A percentile compares a stretch with the other conserved stretches of the same genome.
Evolutionary conservation across 35 echinoderm and acorn worm species (phyloP).

Genomic region (Holothuria glaberrima): DNA sequence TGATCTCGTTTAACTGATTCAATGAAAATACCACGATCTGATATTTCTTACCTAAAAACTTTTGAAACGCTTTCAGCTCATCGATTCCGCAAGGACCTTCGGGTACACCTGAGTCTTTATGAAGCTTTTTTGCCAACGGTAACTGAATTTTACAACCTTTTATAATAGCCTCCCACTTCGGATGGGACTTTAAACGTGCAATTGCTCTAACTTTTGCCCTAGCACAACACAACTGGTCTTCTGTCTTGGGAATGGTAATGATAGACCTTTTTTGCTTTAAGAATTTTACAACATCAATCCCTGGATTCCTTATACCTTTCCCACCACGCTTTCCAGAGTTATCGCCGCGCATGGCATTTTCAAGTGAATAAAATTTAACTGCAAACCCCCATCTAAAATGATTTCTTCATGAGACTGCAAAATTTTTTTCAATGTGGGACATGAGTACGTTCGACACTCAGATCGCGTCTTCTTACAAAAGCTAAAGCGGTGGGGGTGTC

Average conservation of each 20-base stretch:
- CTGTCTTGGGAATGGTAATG: neutral
- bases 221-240: constrained; percentile 62
- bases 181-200: constrained; percentile 35
- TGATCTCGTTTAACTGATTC: constrained; percentile 39
- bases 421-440: too few relatives aligned
- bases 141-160: constrained; percentile 41
- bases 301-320: neutral
- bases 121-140: constrained; percentile 46
- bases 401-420: too few relatives aligned
- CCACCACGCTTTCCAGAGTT: neutral
- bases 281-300: neutral
- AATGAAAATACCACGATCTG: too few relatives aligned
- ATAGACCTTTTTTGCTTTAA: neutral
- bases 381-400: too few relatives aligned
- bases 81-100: too few relatives aligned
- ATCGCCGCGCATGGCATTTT: neutral
- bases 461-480: constrained; percentile 24
- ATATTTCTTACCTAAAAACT: constrained; percentile 6
- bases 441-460: constrained; percentile 32
- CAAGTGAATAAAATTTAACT: constrained; percentile 51
- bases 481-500: constrained; percentile 37
- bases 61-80: constrained; percentile 59
- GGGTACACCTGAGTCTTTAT: constrained; percentile 59
- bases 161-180: constrained; percentile 1
- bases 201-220: constrained; percentile 65